A percentile compares a stretch with the other conserved stretches of the same genome.
Evolutionary conservation across 2,888 invertebrate genomes (phyloP).

Genomic region (Agrypnus murinus): DNA sequence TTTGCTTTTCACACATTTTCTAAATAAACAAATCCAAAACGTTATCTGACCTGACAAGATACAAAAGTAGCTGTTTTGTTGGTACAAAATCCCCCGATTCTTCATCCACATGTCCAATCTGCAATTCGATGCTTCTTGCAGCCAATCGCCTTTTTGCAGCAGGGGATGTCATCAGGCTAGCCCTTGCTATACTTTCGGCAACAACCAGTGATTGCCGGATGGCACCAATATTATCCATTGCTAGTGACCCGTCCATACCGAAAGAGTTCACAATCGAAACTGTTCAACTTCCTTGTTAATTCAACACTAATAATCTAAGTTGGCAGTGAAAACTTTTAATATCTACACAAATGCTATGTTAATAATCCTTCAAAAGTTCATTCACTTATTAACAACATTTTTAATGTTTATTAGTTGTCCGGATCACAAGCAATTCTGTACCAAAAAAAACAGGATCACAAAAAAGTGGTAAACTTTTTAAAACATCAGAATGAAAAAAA

Average conservation of each 20-base stretch:
- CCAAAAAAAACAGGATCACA: too few relatives aligned
- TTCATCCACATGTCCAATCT: constrained; percentile 68
- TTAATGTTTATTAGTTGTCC: neutral
- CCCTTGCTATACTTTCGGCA: constrained; percentile 76
- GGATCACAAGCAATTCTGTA: neutral
- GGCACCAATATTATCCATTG: constrained; percentile 28
- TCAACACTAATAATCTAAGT: constrained; percentile 4
- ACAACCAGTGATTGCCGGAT: constrained; percentile 73
- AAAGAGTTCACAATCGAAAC: constrained; percentile 25
- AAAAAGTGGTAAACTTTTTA: neutral
- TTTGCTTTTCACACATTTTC: too few relatives aligned
- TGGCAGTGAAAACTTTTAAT: constrained; percentile 34
- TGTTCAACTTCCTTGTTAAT: constrained; percentile 10
- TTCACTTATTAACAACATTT: constrained; percentile 19
- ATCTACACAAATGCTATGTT: neutral
- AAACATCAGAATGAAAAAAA: neutral
- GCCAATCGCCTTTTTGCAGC: constrained; percentile 74
- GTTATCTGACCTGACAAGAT: constrained; percentile 76
- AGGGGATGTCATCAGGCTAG: constrained; percentile 75
- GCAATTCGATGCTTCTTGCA: constrained; percentile 74
- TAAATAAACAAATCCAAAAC: too few relatives aligned
- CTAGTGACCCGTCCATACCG: constrained; percentile 30
- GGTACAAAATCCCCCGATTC: constrained; percentile 73
- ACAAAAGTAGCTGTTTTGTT: constrained; percentile 77
- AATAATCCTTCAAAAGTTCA: constrained; percentile 33